Evolutionary conservation across 2,888 invertebrate genomes (phyloP), one percentile per base, ranked within the genome.

Genomic region (Trichacis sp.): DNA sequence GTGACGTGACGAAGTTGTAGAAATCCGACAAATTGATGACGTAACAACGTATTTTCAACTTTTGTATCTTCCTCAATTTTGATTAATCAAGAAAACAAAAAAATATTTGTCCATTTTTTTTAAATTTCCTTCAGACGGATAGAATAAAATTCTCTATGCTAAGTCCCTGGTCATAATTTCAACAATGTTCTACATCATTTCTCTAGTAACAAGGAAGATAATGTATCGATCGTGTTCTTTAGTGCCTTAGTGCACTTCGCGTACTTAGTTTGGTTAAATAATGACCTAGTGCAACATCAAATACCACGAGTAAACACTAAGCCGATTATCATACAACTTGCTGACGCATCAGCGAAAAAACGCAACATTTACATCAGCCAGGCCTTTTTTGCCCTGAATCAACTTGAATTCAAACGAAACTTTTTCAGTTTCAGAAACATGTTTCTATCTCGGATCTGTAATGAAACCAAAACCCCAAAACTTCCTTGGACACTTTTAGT

Each of bases 401-500:
- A 56, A 6, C 47, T 59, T 47, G 56, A 67, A 59, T 67, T 63
- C 48, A 53, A 56, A 48, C 49, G 50, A 63, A 67, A 67, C 59
- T 67, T 67, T 67, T 58, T 46, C 56, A 67, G 56, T 62, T 67
- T 67, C 55, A 67, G 56, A 50, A 49, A 59, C 54, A 58, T 58
- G 55, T 62, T 66, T 62, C 58, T 62, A 66, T 66, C 61, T 56
- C 50, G 53, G 67, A 46, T 53, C 58, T 55, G 62, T 67, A 63
- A 67, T 67, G 59, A 63, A 67, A 62, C 63, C 59, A n/a, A n/a
- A 29, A 15, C 59, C 45, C 53, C 55, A 52, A 51, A 67, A 62
- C 59, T 67, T 63, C 49, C 40, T 52, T 45, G 46, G 67, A 63
- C 66, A 58, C 56, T 67, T 63, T 67, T 67, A 63, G 62, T 62